A percentile compares a stretch with the other conserved stretches of the same genome.
Conservation (phyloP, 1,140 invertebrate genomes). For the Tyrophagus putrescentiae region DNA sequence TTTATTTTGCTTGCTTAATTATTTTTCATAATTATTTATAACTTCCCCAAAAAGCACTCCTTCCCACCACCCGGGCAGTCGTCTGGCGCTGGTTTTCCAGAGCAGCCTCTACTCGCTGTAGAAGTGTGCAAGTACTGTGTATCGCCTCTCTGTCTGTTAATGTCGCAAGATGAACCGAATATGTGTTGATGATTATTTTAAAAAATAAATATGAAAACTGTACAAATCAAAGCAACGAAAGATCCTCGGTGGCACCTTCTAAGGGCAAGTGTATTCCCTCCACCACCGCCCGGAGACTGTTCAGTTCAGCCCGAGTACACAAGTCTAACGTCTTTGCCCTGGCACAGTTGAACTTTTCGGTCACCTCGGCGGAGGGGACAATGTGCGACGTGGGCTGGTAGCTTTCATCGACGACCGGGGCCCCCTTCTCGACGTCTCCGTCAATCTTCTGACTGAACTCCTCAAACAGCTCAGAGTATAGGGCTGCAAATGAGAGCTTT, state of each 20-base stretch:
- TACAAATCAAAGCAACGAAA: neutral
- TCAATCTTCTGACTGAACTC: neutral
- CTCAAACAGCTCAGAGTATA: neutral
- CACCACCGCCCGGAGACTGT: neutral
- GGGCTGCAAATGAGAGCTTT: neutral
- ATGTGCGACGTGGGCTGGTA: neutral
- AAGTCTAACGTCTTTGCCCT: neutral
- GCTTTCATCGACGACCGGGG: neutral
- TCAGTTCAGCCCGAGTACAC: neutral
- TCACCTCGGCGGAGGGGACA: neutral
- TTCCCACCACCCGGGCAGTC: neutral
- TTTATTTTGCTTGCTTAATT: too few species aligned
- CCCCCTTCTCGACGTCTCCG: neutral
- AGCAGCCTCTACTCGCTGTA: neutral
- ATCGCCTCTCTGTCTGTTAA: too few species aligned
- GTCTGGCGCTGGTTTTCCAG: neutral
- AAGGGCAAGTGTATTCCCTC: neutral
- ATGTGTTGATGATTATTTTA: neutral
- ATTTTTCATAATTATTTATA: too few species aligned
- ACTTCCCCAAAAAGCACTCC: too few species aligned
- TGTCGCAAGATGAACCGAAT: neutral
- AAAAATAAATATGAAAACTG: neutral
- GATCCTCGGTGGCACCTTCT: neutral
- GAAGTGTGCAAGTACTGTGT: too few species aligned
- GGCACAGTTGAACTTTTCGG: neutral